These are phyloP conservation scores for Hybos culiciformis DNA, from an alignment of 2,888 invertebrate genomes.

Conservation along the genomic window DNA sequence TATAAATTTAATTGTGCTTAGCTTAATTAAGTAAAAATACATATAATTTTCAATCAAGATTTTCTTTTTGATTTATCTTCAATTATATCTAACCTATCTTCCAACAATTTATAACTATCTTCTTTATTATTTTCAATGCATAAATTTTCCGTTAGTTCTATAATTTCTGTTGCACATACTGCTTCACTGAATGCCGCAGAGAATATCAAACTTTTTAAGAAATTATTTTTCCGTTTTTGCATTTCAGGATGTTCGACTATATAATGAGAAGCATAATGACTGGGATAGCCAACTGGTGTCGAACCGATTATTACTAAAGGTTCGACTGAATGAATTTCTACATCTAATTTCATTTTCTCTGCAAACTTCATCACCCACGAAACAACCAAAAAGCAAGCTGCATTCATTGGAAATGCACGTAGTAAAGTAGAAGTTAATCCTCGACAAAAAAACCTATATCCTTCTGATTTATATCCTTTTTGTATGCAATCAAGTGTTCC, in stretches of 20 bases:
- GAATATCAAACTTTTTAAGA: slow-evolving; percentile 20
- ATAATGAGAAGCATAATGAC: slow-evolving; percentile 5
- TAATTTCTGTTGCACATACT: slow-evolving; percentile 24
- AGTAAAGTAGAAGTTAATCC: slow-evolving; percentile 67
- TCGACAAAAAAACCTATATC: slow-evolving; percentile 54
- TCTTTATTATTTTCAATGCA: slow-evolving; percentile 15
- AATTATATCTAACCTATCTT: no score
- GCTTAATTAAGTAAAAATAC: no score
- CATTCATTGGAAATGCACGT: slow-evolving; percentile 86
- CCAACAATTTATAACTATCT: no score
- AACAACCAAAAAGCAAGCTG: slow-evolving; percentile 80
- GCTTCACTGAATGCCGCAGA: slow-evolving; percentile 27
- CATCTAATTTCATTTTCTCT: slow-evolving; percentile 5
- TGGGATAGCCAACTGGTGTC: slow-evolving; percentile 4
- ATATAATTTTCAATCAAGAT: no score
- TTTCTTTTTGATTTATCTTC: no score
- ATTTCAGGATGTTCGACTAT: background rate
- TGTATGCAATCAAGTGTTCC: slow-evolving; percentile 60
- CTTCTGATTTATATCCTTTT: slow-evolving; percentile 55
- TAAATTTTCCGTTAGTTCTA: slow-evolving; percentile 24
- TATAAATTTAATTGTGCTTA: no score
- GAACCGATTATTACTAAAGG: slow-evolving; percentile 11
- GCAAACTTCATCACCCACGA: slow-evolving; percentile 50
- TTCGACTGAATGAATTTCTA: slow-evolving; percentile 8
- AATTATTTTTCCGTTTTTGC: slow-evolving; percentile 8